Base-by-base conservation (phyloP, 1,140 invertebrate species). In the Drosophila funebris region DNA sequence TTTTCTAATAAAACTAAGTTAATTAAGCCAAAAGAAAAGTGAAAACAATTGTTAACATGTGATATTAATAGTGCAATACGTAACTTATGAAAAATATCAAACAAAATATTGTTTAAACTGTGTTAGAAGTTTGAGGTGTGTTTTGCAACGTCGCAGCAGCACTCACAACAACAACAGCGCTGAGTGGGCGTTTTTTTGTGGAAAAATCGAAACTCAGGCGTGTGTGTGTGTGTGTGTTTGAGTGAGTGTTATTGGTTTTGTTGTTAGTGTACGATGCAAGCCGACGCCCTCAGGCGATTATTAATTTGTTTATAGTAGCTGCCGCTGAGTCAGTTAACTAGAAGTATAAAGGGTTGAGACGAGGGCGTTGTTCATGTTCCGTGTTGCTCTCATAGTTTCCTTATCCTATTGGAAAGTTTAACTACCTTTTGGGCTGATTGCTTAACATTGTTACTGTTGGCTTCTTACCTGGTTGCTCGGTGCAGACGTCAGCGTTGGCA, bases 241-340 rank as follows among this genome's bases (percentile, higher is more conserved):
- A 56, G 71, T 73, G 60, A 44, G 54, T 73, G 63, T 70, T 88
- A 54, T 87, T 87, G 78, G 83, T 73, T 87, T 88, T 88, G 83
- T 87, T 78, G 75, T 66, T 88, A 56, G 36, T 60, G 69, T 46
- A 62, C 33, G 57, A 75, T 72, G 64, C 75, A 50, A 74, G 83
- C 78, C 78, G 83, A 87, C 83, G 83, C 83, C 83, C 83, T 83
- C 70, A 77, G 80, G 80, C 78, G 61, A 63, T 76, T 73, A 83
- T 78, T 78, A 78, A 88, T 79, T 87, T 75, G 75, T 73, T 62
- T 81, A 76, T 48, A 11, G 33, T 57, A 43, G 46, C 9, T 61
- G 20, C 44, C 39, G 58, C 33, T 50, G 44, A 61, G 27, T 56
- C 69, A 66, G 62, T 52, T 53, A 53, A 64, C 13, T 20, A 31